A percentile compares a stretch with the other conserved stretches of the same genome.
Evolutionary conservation across 2,797 vertebrate species (phyloP).

Genomic region (Alca torda): DNA sequence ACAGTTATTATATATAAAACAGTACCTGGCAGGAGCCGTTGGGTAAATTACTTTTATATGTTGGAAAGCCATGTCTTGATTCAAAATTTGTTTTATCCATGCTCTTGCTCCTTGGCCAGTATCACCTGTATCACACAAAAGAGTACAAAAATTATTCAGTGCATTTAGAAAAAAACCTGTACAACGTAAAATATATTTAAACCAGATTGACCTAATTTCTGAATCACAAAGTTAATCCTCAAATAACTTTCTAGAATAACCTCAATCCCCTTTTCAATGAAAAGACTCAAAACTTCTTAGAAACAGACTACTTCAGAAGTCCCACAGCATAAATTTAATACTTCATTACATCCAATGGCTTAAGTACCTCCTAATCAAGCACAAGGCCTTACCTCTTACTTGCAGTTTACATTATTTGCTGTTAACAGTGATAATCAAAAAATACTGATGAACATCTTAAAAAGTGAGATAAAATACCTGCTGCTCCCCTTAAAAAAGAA

Average conservation of each 20-base stretch:
- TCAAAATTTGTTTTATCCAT: constrained; percentile 85
- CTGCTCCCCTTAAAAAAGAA: neutral
- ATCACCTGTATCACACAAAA: constrained; percentile 79
- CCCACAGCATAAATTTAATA: neutral
- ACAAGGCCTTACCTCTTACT: neutral
- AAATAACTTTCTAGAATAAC: neutral
- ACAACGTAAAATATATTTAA: neutral
- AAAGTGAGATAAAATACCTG: neutral
- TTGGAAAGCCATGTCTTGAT: constrained; percentile 83
- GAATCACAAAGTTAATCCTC: neutral
- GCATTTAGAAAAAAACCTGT: neutral
- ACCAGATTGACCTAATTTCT: neutral
- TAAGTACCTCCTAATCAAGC: neutral
- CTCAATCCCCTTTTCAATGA: neutral
- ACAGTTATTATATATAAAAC: neutral
- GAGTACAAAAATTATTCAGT: neutral
- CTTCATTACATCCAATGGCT: neutral
- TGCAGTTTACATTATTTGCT: neutral
- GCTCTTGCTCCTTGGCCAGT: constrained; percentile 82
- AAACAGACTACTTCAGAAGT: neutral
- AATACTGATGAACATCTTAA: neutral
- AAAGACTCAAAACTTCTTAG: neutral
- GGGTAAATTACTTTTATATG: constrained; percentile 90
- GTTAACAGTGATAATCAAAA: neutral
- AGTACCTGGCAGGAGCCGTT: constrained; percentile 86